Base-by-base conservation (phyloP, 2,113 vertebrate genomes). In the Boulengeromyrus knoepffleri region DNA sequence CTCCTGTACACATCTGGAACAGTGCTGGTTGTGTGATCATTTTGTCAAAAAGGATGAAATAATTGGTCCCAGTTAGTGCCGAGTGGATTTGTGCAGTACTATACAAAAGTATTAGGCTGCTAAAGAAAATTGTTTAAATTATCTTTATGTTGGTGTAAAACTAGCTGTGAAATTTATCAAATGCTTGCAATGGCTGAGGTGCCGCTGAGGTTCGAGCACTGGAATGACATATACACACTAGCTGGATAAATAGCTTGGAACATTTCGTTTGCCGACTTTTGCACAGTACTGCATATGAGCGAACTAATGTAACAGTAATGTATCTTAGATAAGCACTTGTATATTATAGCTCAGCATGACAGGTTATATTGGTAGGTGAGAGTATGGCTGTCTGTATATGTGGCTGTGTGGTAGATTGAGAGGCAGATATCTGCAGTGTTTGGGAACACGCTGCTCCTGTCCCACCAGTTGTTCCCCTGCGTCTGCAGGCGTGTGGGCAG, bases 401-500 rank as follows among this genome's bases (percentile, higher is more conserved):
- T 27, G 58, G 8, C 9, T 66, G n/a, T 27, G 58, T 10, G 24
- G 24, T n/a, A 27, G 24, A 66, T 27, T 7, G 58, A n/a, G 5
- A 58, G 21, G 77, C 77, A 83, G 39, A 15, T 45, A 45, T 7
- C 77, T 39, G 31, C 39, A 39, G 77, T 80, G 36, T 5, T 31
- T 80, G 36, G n/a, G 27, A 77, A 36, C 17, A 46, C 17, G 17
- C 17, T 17, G 27, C 15, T 31, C 3, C 36, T 1, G 31, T 77
- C 17, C n/a, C 46, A 88, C 46, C 10, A 0, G 47, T 13, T 27
- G 2, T 86, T 2, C 85, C 0, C 92, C 10, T 94, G 77, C 31
- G 0, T 92, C 70, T 0, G 42, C 93, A 99, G 99, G 99, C 0
- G 98, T 97, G 56, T 99, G 99, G 99, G 98, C 97, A 0, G 92